Base-by-base conservation (phyloP, 2,888 invertebrate genomes). In the Cantharis nigra region DNA sequence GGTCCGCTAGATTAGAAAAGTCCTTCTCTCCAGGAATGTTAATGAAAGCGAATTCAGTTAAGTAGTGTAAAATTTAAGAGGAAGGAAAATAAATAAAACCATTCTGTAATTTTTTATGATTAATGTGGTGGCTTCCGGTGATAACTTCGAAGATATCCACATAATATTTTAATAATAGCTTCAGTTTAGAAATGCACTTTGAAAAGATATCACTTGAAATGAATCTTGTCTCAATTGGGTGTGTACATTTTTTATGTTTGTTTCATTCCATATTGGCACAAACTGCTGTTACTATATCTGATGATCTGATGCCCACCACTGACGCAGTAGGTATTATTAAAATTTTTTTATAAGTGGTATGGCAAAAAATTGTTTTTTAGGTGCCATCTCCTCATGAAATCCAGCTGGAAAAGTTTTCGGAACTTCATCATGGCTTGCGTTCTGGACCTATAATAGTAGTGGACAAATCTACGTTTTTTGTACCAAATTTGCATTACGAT, bases 391-490 rank as follows among this genome's bases (percentile, higher is more conserved):
- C n/a, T 7, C 2, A 49, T n/a, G 74, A 63, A 11, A 28, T 76
- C 0, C 74, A 74, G 14, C 16, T 81, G 10, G 33, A 67, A 26
- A 74, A 75, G 9, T 80, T 81, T 23, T 75, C 65, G 10, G 63
- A 77, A 49, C 63, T 77, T 9, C 64, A 30, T 1, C 74, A 81
- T 33, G 77, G 70, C 10, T 71, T 84, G 14, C 81, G 72, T 49
- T 84, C 85, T 0, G 84, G 83, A 23, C 82, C 83, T 3, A 80
- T 86, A 30, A 74, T 83, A 7, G 14, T 84, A 49, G 78, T 83
- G 7, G 81, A 85, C 72, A 81, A 83, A 70, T 82, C 82, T 73
- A 85, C 82, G 0, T 74, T 86, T 23, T 84, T 81, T 67, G 79
- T 86, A 23, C 77, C 85, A 18, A 83, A 83, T 80, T 65, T 86